A percentile compares a stretch with the other conserved stretches of the same genome.
Evolutionary conservation across 1,140 invertebrate genomes (phyloP).

Genomic region (Lepidurus couesii): DNA sequence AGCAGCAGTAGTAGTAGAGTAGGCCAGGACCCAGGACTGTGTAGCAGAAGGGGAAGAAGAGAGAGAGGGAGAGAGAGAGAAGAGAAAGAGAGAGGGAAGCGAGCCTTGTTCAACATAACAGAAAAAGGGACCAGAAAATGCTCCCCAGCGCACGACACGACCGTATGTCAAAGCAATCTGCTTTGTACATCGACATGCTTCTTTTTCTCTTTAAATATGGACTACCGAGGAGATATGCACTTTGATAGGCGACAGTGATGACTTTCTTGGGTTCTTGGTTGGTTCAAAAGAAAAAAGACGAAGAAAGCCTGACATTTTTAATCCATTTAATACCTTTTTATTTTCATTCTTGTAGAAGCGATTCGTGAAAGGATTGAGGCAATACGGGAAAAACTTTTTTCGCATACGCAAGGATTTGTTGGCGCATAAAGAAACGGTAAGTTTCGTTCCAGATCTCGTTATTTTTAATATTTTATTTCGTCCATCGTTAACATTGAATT

Average conservation of each 20-base stretch:
- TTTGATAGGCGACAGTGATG: slow-evolving; percentile 16
- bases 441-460: slow-evolving; percentile 37
- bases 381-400: slow-evolving; percentile 99
- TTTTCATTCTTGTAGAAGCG: slow-evolving; percentile 60
- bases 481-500: too few species aligned
- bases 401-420: slow-evolving; percentile 93
- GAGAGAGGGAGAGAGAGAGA: background rate
- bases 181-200: background rate
- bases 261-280: slow-evolving; percentile 27
- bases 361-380: slow-evolving; percentile 94
- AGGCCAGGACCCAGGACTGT: background rate
- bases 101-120: background rate
- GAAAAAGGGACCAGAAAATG: background rate
- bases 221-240: background rate
- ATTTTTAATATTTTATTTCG: too few species aligned
- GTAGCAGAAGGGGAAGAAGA: background rate
- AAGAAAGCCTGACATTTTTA: slow-evolving; percentile 10
- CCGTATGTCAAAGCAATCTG: slow-evolving; percentile 21
- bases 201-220: background rate
- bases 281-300: background rate
- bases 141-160: slow-evolving; percentile 13
- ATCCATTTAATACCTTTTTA: background rate
- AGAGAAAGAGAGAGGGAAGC: background rate
- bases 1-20: slow-evolving; percentile 4
- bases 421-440: slow-evolving; percentile 90